Conservation (phyloP, 2,797 vertebrate genomes). For the Poecilia picta region DNA sequence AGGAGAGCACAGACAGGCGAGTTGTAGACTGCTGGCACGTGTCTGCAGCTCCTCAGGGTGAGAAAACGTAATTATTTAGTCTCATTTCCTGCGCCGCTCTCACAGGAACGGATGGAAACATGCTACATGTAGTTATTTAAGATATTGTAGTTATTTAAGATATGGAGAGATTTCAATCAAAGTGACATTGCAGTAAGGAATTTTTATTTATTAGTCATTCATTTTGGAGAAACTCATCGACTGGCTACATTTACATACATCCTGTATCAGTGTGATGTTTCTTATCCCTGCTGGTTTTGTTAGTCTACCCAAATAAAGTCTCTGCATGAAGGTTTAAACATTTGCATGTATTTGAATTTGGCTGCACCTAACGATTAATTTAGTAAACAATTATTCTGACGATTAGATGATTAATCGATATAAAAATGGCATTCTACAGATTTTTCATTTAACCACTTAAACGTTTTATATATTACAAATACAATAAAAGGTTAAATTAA, state of each 20-base stretch:
- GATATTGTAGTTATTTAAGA: not conserved
- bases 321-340: not conserved
- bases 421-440: no score
- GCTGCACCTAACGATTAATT: no score
- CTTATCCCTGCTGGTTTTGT: not conserved
- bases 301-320: not conserved
- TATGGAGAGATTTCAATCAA: not conserved
- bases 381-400: no score
- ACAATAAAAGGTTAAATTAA: no score
- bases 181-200: not conserved
- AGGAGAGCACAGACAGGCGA: not conserved
- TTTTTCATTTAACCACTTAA: no score
- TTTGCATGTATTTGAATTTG: not conserved
- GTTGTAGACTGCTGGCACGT: not conserved
- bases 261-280: not conserved
- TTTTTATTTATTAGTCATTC: no score
- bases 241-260: not conserved
- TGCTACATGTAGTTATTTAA: not conserved
- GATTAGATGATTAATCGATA: no score
- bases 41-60: constrained; percentile 7
- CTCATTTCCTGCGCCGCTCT: constrained; percentile 10
- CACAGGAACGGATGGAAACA: not conserved
- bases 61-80: not conserved
- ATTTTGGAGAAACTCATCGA: not conserved
- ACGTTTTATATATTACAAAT: no score